A percentile compares a stretch with the other conserved stretches of the same genome.
Conservation (phyloP, 2,113 vertebrate genomes). For the Tapirus terrestris region DNA sequence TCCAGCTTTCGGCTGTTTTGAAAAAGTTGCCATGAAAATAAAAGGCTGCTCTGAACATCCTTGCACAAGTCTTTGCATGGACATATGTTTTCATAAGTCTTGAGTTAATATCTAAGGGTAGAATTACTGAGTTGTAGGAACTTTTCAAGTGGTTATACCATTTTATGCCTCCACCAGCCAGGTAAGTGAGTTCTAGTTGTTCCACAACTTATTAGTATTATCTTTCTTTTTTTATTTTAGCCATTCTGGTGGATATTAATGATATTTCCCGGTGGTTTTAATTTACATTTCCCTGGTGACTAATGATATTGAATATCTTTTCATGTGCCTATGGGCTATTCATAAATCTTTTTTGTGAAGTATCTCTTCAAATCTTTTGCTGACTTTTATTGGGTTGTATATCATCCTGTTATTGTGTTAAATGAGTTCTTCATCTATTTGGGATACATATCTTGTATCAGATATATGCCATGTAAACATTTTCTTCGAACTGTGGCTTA, state of each 20-base stretch:
- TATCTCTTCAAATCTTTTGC: neutral
- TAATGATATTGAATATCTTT: neutral
- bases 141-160: neutral
- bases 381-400: neutral
- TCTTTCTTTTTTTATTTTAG: neutral
- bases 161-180: neutral
- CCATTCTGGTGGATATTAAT: neutral
- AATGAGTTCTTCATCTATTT: neutral
- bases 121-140: neutral
- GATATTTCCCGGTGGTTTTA: neutral
- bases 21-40: neutral
- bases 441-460: neutral
- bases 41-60: neutral
- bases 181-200: neutral
- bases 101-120: neutral
- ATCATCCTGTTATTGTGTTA: neutral
- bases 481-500: neutral
- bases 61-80: neutral
- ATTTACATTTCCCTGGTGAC: neutral
- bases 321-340: neutral
- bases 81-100: neutral
- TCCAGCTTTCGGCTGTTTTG: neutral
- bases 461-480: neutral
- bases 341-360: constrained; percentile 1
- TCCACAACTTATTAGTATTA: neutral